Evolutionary conservation across 2,797 vertebrate species (phyloP).

Genomic region (Limosa lapponica): DNA sequence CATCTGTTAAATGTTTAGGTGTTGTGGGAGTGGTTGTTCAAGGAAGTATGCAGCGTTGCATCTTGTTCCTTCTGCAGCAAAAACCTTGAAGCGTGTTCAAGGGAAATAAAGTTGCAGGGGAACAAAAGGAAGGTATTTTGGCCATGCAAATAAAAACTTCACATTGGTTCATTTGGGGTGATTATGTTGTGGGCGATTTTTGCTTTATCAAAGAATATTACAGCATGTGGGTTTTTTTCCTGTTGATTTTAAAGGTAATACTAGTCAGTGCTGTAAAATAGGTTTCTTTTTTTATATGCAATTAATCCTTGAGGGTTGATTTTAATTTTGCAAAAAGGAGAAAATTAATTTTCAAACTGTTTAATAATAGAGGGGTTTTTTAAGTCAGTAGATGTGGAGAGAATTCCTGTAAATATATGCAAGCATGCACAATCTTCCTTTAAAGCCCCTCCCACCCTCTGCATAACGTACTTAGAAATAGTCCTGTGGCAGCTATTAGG

Average conservation of each 20-base stretch:
- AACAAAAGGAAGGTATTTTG: conserved; percentile 67
- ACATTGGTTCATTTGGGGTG: conserved; percentile 72
- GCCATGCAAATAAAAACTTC: conserved; percentile 85
- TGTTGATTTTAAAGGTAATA: conserved; percentile 75
- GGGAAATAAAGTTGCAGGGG: conserved; percentile 67
- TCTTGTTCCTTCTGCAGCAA: conserved; percentile 71
- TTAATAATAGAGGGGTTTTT: conserved; percentile 60
- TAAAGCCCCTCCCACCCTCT: conserved; percentile 32
- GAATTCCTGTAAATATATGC: conserved; percentile 60
- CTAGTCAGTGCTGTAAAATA: conserved; percentile 72
- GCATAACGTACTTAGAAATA: conserved; percentile 39
- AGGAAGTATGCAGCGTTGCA: conserved; percentile 68
- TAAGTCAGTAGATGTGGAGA: conserved; percentile 56
- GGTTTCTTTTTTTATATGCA: conserved; percentile 75
- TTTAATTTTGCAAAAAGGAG: conserved; percentile 71
- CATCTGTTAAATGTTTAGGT: conserved; percentile 79
- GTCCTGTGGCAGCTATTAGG: conserved; percentile 45
- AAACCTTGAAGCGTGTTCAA: conserved; percentile 42
- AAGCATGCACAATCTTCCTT: conserved; percentile 65
- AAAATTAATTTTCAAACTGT: conserved; percentile 55
- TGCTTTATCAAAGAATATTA: conserved; percentile 65
- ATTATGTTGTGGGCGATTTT: conserved; percentile 70
- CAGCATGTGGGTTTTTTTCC: conserved; percentile 43
- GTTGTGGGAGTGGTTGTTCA: conserved; percentile 77
- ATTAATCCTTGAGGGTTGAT: conserved; percentile 69